These are phyloP conservation scores for Tenthredo livida DNA, from an alignment of 2,888 invertebrate species.

Conservation along the genomic window DNA sequence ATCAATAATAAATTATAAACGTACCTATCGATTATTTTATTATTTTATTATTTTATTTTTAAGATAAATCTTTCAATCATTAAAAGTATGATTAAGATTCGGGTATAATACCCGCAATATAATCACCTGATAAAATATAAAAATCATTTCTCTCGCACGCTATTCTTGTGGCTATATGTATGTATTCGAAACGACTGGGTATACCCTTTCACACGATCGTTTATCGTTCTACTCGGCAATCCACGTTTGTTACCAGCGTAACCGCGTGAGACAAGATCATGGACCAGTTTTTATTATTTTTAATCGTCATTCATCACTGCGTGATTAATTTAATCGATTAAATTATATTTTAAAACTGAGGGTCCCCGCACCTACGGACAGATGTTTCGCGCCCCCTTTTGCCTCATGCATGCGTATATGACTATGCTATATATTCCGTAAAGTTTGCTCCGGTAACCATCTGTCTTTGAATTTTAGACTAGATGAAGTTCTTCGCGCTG, in stretches of 20 bases:
- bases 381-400: constrained; percentile 16
- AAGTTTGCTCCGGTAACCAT: constrained; percentile 12
- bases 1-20: not conserved
- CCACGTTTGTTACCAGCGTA: not conserved
- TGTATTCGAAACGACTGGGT: not conserved
- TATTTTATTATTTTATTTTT: too few species aligned
- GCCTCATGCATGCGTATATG: not conserved
- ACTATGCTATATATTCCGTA: not conserved
- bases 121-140: not conserved
- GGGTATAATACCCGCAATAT: not conserved
- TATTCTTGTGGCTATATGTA: not conserved
- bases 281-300: not conserved
- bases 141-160: not conserved
- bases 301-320: not conserved
- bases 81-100: not conserved
- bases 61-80: not conserved
- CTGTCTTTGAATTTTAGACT: not conserved
- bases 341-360: constrained; percentile 14
- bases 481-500: not conserved
- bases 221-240: not conserved
- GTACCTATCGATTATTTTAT: not conserved
- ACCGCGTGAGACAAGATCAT: too few species aligned
- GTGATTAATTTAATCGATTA: not conserved
- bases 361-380: not conserved
- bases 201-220: not conserved